These are phyloP conservation scores for Rhyzopertha dominica DNA, from an alignment of 1,140 invertebrate species.

Conservation along the genomic window DNA sequence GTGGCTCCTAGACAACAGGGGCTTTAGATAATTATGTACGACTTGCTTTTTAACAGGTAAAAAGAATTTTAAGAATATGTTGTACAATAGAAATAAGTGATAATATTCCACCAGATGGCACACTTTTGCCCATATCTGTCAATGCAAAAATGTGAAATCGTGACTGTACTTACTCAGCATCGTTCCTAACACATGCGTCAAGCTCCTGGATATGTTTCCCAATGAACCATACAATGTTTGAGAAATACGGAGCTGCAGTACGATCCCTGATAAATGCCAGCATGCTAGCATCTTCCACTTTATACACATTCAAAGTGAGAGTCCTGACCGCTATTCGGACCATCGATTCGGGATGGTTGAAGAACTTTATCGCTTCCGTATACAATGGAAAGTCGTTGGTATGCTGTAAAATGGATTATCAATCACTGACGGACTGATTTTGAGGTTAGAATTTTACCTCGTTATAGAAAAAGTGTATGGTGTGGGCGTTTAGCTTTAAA, in stretches of 20 bases:
- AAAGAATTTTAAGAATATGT: too few relatives aligned
- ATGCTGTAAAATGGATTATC: slow-evolving; percentile 62
- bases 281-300: slow-evolving; percentile 94
- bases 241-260: slow-evolving; percentile 96
- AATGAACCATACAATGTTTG: slow-evolving; percentile 99
- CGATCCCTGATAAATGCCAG: slow-evolving; percentile 90
- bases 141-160: not conserved
- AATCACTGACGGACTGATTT: not conserved
- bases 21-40: too few relatives aligned
- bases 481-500: slow-evolving; percentile 96
- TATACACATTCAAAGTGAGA: slow-evolving; percentile 94
- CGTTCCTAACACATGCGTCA: slow-evolving; percentile 90
- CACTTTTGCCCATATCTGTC: not conserved
- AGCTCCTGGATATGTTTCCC: slow-evolving; percentile 96
- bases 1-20: too few relatives aligned
- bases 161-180: slow-evolving; percentile 77
- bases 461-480: slow-evolving; percentile 99
- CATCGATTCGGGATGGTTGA: slow-evolving; percentile 98
- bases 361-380: slow-evolving; percentile 99
- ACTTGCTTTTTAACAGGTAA: too few relatives aligned
- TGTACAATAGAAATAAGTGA: too few relatives aligned
- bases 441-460: slow-evolving; percentile 65
- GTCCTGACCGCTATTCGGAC: slow-evolving; percentile 97
- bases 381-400: slow-evolving; percentile 99
- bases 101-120: too few relatives aligned